These are phyloP conservation scores for Mastigias papua DNA, from an alignment of 30 jellyfish, hydroid and myxozoan species.

Conservation along the genomic window DNA sequence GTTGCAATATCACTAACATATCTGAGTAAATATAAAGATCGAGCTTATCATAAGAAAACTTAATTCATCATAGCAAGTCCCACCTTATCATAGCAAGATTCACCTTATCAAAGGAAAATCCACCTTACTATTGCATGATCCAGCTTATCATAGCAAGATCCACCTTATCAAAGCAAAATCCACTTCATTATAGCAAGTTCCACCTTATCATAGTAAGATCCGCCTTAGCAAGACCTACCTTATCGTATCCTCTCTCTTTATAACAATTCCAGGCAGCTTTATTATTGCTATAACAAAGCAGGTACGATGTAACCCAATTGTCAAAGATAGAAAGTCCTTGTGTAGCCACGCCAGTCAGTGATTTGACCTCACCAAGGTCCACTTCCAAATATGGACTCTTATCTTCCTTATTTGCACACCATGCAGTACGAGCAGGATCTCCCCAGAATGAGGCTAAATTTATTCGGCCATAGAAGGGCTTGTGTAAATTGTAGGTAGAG, in stretches of 20 bases:
- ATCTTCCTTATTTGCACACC: constrained; percentile 98
- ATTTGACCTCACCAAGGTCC: constrained; percentile 83
- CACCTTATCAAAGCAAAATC: too few relatives aligned
- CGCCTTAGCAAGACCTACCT: constrained; percentile 44
- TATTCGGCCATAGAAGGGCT: constrained; percentile 92
- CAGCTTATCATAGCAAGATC: too few relatives aligned
- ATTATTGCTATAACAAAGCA: constrained; percentile 90
- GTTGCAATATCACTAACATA: too few relatives aligned
- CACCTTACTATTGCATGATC: too few relatives aligned
- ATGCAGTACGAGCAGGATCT: constrained; percentile 99
- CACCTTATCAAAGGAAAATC: too few relatives aligned
- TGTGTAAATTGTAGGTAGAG: constrained; percentile 94
- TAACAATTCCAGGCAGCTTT: constrained; percentile 88
- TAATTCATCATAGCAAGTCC: too few relatives aligned
- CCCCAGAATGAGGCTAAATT: constrained; percentile 96
- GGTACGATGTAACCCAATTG: constrained; percentile 97
- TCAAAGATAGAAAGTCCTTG: constrained; percentile 97
- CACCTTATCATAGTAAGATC: too few relatives aligned
- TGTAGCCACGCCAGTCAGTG: constrained; percentile 99
- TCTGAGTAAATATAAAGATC: too few relatives aligned
- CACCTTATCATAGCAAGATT: too few relatives aligned
- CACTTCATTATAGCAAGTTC: too few relatives aligned
- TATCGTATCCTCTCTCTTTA: constrained; percentile 94
- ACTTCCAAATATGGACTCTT: constrained; percentile 92
- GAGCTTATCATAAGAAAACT: too few relatives aligned